These are phyloP conservation scores for Linyphia triangularis DNA, from an alignment of 2,888 invertebrate species.

Conservation along the genomic window DNA sequence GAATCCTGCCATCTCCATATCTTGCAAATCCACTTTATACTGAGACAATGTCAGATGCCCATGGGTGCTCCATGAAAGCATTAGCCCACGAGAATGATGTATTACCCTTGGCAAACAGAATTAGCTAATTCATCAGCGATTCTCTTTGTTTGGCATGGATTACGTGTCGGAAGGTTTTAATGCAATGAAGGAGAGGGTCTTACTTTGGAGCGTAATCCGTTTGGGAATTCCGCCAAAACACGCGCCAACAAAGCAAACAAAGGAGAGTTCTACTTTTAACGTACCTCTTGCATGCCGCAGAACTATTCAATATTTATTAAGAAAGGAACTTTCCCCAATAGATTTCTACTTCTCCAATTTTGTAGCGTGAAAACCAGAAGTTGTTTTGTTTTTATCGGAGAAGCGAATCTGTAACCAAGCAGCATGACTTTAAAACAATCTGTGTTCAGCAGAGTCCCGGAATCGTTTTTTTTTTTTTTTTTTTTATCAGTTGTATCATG, in stretches of 20 bases:
- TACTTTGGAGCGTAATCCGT: slow-evolving; percentile 1
- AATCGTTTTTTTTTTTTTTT: too few relatives aligned
- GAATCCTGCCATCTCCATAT: too few relatives aligned
- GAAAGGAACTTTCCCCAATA: too few relatives aligned
- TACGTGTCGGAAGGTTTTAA: slow-evolving; percentile 37
- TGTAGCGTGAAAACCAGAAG: too few relatives aligned
- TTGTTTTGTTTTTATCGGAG: too few relatives aligned
- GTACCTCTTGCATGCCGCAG: slow-evolving; percentile 1
- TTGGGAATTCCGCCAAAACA: slow-evolving; percentile 5
- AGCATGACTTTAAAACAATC: too few relatives aligned
- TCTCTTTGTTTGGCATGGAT: slow-evolving; percentile 41
- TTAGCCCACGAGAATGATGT: slow-evolving; percentile 19
- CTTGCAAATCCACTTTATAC: background rate
- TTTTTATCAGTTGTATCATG: too few relatives aligned
- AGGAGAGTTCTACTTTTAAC: slow-evolving; percentile 7
- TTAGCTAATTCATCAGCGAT: slow-evolving; percentile 53
- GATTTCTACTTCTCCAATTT: too few relatives aligned
- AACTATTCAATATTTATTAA: background rate
- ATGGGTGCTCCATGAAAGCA: slow-evolving; percentile 24
- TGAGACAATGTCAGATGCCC: background rate
- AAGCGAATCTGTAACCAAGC: too few relatives aligned
- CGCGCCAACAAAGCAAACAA: slow-evolving; percentile 27
- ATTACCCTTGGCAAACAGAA: slow-evolving; percentile 22
- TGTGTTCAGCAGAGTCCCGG: too few relatives aligned
- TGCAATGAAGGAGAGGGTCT: slow-evolving; percentile 24